These are phyloP conservation scores for Mormyrus lacerda DNA, from an alignment of 2,113 vertebrate species.

Conservation along the genomic window DNA sequence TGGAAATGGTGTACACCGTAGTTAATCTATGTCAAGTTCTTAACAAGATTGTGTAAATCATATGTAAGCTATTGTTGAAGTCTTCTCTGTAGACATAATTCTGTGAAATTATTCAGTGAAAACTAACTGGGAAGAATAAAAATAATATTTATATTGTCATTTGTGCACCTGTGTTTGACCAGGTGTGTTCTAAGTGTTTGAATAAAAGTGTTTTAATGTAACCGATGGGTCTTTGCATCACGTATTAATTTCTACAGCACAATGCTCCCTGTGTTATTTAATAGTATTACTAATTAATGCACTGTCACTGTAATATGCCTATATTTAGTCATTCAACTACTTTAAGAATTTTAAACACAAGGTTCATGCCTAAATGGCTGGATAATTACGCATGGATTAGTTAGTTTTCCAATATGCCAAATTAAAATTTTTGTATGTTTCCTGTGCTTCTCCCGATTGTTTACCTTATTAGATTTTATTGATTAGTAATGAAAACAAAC, in stretches of 20 bases:
- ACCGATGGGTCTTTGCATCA: background rate
- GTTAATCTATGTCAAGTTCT: background rate
- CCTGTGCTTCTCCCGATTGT: background rate
- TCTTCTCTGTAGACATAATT: background rate
- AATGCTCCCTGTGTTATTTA: background rate
- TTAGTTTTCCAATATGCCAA: background rate
- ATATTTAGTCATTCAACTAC: background rate
- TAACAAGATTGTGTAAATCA: constrained; percentile 3
- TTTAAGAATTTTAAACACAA: background rate
- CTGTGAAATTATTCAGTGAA: background rate
- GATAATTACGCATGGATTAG: background rate
- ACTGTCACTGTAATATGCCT: background rate
- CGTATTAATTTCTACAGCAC: background rate
- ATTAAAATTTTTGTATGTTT: background rate
- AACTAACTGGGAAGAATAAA: constrained; percentile 9
- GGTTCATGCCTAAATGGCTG: background rate
- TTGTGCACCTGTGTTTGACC: constrained; percentile 21
- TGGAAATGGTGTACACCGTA: background rate
- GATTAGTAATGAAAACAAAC: background rate
- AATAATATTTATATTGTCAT: constrained; percentile 25
- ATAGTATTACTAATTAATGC: background rate
- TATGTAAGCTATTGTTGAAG: background rate
- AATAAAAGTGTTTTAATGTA: constrained; percentile 23
- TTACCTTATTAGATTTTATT: background rate
- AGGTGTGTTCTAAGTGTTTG: constrained; percentile 17